Evolutionary conservation across 2,888 invertebrate species (phyloP), one percentile per base, ranked within the genome.

Genomic region (Erannis defoliaria): DNA sequence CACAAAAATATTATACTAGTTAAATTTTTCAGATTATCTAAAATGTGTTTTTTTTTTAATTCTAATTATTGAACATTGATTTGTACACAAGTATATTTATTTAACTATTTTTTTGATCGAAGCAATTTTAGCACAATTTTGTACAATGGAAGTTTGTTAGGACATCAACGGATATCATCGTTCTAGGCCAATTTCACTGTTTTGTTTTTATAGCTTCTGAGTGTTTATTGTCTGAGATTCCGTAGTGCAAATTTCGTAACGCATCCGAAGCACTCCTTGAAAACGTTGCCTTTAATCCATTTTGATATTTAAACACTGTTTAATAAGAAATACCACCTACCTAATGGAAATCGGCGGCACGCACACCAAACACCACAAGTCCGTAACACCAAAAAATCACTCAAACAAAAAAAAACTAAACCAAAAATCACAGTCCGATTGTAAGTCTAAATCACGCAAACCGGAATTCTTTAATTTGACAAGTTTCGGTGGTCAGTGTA

Each of bases 401-500:
- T 73, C 75, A 82, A 80, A 83, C 78, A 74, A 78, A 81, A 81
- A 80, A 81, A 80, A 75, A 81, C 75, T 46, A 48, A 63, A 50
- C 21, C 43, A 40, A 58, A 55, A 56, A 38, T 40, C 85, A 88
- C 89, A 86, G 88, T 88, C 84, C 85, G 75, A 70, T 64, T 33
- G 31, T 46, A 46, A 76, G 69, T 73, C 76, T 72, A 66, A 73
- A 76, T 77, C 82, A 80, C 82, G 81, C 75, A 79, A 72, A 79
- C 80, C 78, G 80, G 80, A 79, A 84, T 88, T 89, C 87, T 88
- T 88, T 87, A 88, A 89, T 89, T 89, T 82, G 88, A 82, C 89
- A 88, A 89, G 89, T 89, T 85, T 84, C 85, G 76, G 84, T 85
- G 88, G 82, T 78, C 88, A 89, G 85, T 82, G 89, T 91, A 85